Conservation (phyloP, 2,888 invertebrate genomes). For the Tholera decimalis region DNA sequence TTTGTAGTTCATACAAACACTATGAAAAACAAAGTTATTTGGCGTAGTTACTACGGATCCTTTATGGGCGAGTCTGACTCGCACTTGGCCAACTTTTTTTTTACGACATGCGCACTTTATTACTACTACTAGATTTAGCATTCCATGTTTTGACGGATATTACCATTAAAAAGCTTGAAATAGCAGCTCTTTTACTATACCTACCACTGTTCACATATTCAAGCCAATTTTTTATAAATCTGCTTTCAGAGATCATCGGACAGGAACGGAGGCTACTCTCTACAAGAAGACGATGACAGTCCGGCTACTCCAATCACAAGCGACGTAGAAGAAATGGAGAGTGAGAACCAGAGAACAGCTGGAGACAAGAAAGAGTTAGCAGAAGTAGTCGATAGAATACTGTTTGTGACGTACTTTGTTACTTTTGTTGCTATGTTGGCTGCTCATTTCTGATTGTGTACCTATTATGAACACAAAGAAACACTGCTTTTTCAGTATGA, state of each 20-base stretch:
- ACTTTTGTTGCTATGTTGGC: slow-evolving; percentile 78
- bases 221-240: background rate
- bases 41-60: too few relatives aligned
- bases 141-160: too few relatives aligned
- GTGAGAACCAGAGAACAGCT: slow-evolving; percentile 68
- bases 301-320: slow-evolving; percentile 67
- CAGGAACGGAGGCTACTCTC: slow-evolving; percentile 74
- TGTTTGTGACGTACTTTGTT: slow-evolving; percentile 81
- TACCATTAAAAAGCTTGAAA: too few relatives aligned
- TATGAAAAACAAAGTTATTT: too few relatives aligned
- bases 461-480: too few relatives aligned
- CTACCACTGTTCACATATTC: background rate
- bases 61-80: too few relatives aligned
- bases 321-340: slow-evolving; percentile 83
- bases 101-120: too few relatives aligned
- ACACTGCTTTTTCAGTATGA: too few relatives aligned
- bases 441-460: slow-evolving; percentile 73
- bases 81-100: too few relatives aligned
- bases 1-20: too few relatives aligned
- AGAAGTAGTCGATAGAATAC: slow-evolving; percentile 78
- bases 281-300: slow-evolving; percentile 78
- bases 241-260: slow-evolving; percentile 70
- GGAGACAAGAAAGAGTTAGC: slow-evolving; percentile 79
- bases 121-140: too few relatives aligned
- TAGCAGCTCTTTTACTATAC: too few relatives aligned